Conservation (phyloP, 2,888 invertebrate genomes). For the Alsophila aescularia region DNA sequence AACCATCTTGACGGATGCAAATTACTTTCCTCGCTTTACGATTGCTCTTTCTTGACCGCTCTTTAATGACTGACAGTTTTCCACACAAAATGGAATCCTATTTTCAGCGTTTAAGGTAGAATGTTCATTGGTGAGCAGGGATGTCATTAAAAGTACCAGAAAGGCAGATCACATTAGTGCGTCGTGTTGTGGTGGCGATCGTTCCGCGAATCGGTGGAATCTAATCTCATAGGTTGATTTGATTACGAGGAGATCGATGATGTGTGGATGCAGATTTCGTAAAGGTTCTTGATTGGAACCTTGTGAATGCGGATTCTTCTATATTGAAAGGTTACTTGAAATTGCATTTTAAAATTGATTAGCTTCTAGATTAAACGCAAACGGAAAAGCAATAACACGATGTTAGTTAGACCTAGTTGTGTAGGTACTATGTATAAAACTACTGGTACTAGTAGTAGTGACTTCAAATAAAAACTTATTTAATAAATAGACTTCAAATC, state of each 20-base stretch:
- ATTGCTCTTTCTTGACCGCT: constrained; percentile 56
- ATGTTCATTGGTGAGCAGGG: not conserved
- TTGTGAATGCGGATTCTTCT: too few species aligned
- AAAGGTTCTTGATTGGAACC: not conserved
- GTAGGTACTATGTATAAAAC: too few species aligned
- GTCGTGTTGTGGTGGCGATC: constrained; percentile 16
- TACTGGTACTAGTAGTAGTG: too few species aligned
- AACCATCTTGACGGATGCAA: constrained; percentile 64
- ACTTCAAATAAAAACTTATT: too few species aligned
- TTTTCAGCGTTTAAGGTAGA: not conserved
- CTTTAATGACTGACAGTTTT: constrained; percentile 46
- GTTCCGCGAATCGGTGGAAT: constrained; percentile 47
- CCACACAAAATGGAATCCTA: constrained; percentile 45
- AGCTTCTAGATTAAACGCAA: too few species aligned
- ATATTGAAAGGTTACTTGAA: too few species aligned
- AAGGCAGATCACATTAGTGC: constrained; percentile 39
- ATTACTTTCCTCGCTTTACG: constrained; percentile 77
- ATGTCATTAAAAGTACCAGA: constrained; percentile 42
- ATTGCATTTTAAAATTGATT: too few species aligned
- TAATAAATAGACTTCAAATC: too few species aligned
- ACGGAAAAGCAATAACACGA: too few species aligned
- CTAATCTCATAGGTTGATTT: constrained; percentile 37
- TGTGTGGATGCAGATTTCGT: constrained; percentile 9
- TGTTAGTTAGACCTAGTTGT: too few species aligned
- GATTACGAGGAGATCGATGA: constrained; percentile 30